These are phyloP conservation scores for Acrocephalus kingi DNA, from an alignment of 2,113 vertebrate genomes.

Conservation along the genomic window DNA sequence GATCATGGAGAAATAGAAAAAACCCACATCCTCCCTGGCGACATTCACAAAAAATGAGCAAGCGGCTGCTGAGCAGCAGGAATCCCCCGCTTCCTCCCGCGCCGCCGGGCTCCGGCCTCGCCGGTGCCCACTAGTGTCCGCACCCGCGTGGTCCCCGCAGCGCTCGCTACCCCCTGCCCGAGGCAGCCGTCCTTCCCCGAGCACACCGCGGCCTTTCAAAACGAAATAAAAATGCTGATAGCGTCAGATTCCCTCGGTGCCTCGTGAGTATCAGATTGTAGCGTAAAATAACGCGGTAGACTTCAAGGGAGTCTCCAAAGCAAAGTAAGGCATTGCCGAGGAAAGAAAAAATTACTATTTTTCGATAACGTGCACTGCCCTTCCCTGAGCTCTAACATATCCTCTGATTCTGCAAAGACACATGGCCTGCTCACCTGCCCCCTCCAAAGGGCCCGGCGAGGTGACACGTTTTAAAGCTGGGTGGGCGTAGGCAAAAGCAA, in stretches of 20 bases:
- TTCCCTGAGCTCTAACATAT: not conserved
- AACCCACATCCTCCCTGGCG: conserved; percentile 52
- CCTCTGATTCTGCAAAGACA: not conserved
- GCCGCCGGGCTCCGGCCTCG: not conserved
- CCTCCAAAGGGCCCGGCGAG: not conserved
- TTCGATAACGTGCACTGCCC: fast-evolving
- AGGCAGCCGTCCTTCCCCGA: not conserved
- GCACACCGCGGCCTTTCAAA: not conserved
- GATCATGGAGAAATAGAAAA: conserved; percentile 44
- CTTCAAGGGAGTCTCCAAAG: not conserved
- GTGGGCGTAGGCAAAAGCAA: not conserved
- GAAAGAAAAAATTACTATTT: not conserved
- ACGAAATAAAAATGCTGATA: not conserved
- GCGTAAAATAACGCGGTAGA: not conserved
- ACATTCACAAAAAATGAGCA: conserved; percentile 22
- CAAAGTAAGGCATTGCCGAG: not conserved
- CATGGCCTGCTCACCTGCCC: not conserved
- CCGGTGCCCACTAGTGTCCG: not conserved
- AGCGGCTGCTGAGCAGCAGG: not conserved
- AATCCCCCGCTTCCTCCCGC: not conserved
- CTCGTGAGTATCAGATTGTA: not conserved
- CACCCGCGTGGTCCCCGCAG: not conserved
- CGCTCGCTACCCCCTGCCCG: not conserved
- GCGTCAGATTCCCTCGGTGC: not conserved
- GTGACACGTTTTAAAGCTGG: not conserved